phyloP scores from a whole-genome alignment of 2,888 invertebrate genomes.

The Brachyopa scutellaris region DNA sequence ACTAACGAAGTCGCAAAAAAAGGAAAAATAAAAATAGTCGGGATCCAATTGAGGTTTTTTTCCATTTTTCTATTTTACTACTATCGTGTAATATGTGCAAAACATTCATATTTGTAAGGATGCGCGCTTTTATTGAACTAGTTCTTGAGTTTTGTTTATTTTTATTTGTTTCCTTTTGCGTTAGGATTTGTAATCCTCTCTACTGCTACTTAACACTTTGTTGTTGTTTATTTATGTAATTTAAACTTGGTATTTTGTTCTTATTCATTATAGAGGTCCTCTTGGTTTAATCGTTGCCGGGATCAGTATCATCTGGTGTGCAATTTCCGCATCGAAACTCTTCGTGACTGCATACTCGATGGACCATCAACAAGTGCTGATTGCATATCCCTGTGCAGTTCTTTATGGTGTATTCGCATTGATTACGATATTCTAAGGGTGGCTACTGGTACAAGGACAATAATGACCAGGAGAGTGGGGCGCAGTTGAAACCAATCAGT shows the following conservation, averaged over 20 bases:
- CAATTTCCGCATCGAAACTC: constrained; percentile 88
- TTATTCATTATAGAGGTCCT: constrained; percentile 82
- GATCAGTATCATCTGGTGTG: constrained; percentile 87
- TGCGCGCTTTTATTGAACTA: constrained; percentile 32
- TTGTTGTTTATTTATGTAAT: constrained; percentile 39
- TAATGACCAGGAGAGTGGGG: background rate
- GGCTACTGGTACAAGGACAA: constrained; percentile 22
- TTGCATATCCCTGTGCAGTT: constrained; percentile 90
- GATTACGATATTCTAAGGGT: constrained; percentile 87
- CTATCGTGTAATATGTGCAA: no score
- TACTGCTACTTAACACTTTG: constrained; percentile 6
- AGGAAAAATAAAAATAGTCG: constrained; percentile 11
- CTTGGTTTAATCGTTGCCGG: constrained; percentile 84
- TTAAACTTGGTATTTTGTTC: constrained; percentile 50
- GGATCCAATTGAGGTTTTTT: no score
- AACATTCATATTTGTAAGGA: constrained; percentile 37
- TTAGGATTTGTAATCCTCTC: constrained; percentile 19
- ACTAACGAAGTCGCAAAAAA: constrained; percentile 26
- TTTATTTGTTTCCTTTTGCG: background rate
- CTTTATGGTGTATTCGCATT: constrained; percentile 91
- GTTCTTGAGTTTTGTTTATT: constrained; percentile 20
- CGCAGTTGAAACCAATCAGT: constrained; percentile 35
- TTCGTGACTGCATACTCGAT: constrained; percentile 89
- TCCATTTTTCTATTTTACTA: no score
- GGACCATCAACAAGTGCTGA: constrained; percentile 87